Evolutionary conservation across 2,888 invertebrate species (phyloP).

Genomic region (Agapostemon virescens): DNA sequence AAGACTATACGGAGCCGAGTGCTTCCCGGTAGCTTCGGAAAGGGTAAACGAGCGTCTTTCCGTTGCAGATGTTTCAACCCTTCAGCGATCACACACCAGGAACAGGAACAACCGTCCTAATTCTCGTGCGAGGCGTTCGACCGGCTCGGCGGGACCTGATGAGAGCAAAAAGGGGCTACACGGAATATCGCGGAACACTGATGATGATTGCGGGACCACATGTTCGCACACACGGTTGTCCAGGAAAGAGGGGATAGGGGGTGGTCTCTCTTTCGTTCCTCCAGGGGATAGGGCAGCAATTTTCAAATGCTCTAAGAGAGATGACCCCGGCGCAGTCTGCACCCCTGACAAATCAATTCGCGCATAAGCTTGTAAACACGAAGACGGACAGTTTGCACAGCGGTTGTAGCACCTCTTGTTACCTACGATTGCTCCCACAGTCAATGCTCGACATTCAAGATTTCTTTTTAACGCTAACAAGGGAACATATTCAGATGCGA

Average conservation of each 20-base stretch:
- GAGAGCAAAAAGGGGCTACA: slow-evolving; percentile 59
- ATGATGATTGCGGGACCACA: slow-evolving; percentile 77
- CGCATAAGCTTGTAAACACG: slow-evolving; percentile 78
- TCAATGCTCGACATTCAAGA: too few relatives aligned
- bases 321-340: slow-evolving; percentile 33
- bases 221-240: slow-evolving; percentile 74
- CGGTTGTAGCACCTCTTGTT: slow-evolving; percentile 50
- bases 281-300: slow-evolving; percentile 66
- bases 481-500: too few relatives aligned
- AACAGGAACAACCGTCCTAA: slow-evolving; percentile 37
- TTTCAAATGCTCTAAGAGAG: slow-evolving; percentile 71
- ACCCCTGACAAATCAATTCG: slow-evolving; percentile 77
- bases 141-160: slow-evolving; percentile 43
- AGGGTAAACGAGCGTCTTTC: slow-evolving; percentile 46
- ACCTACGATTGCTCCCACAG: too few relatives aligned
- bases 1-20: not conserved
- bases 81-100: slow-evolving; percentile 20
- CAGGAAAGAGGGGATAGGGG: slow-evolving; percentile 25
- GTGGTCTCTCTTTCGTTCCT: slow-evolving; percentile 39
- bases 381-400: slow-evolving; percentile 69
- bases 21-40: slow-evolving; percentile 30
- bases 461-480: too few relatives aligned
- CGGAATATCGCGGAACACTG: slow-evolving; percentile 64
- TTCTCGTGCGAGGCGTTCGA: slow-evolving; percentile 37
- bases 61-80: slow-evolving; percentile 54